Conservation (phyloP, 2,797 vertebrate species). For the Australoheros facetus region DNA sequence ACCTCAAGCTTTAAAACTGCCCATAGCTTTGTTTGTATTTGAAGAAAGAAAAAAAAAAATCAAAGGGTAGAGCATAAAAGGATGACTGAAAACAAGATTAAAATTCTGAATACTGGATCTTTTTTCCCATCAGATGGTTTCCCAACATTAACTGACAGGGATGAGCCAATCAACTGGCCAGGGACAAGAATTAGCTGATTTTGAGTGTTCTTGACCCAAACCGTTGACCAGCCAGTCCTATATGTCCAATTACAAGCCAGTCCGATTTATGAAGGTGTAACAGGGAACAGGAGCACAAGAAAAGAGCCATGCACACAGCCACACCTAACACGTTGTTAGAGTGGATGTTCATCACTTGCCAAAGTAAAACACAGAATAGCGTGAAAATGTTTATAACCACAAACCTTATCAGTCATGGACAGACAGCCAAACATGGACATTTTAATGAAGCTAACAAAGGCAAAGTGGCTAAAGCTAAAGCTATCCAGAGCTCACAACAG, state of each 20-base stretch:
- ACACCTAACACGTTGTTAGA: not conserved
- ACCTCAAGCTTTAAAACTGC: not conserved
- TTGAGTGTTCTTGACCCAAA: not conserved
- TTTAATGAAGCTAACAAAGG: not conserved
- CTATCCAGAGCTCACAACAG: fast-evolving
- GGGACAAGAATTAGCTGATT: not conserved
- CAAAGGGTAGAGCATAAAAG: not conserved
- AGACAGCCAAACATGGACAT: not conserved
- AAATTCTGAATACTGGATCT: not conserved
- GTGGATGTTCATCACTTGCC: not conserved
- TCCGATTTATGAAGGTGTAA: not conserved
- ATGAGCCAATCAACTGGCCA: too few relatives aligned
- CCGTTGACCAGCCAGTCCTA: not conserved
- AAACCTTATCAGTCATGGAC: not conserved
- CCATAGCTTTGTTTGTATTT: not conserved
- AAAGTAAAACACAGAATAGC: not conserved
- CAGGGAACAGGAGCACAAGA: not conserved
- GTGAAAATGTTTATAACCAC: not conserved
- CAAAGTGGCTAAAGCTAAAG: not conserved
- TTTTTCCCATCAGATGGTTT: too few relatives aligned
- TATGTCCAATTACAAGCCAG: not conserved
- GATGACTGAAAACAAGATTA: not conserved
- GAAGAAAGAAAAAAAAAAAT: not conserved
- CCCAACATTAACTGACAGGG: too few relatives aligned
- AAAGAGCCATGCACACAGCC: not conserved